These are phyloP conservation scores for Platygyra sinensis DNA, from an alignment of 64 coral and sea anemone genomes.

Conservation along the genomic window DNA sequence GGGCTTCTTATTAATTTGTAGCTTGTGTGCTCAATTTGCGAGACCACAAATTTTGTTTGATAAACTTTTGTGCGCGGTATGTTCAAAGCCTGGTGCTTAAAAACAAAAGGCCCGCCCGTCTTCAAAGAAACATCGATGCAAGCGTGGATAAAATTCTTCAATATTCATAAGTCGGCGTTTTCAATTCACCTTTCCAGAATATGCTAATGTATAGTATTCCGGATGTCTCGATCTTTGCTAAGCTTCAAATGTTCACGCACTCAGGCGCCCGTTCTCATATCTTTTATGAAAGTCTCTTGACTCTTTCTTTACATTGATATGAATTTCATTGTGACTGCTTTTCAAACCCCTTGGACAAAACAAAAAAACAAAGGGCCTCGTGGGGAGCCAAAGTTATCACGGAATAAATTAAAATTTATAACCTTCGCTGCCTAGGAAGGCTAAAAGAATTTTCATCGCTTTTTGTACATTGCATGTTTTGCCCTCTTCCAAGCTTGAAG, in stretches of 20 bases:
- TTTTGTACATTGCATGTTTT: background rate
- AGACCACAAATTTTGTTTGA: background rate
- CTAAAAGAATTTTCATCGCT: background rate
- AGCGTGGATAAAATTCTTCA: constrained; percentile 1
- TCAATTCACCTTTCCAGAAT: background rate
- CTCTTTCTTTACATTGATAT: background rate
- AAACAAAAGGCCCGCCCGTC: background rate
- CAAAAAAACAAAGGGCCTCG: background rate
- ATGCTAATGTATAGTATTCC: background rate
- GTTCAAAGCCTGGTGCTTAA: background rate
- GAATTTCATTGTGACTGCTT: background rate
- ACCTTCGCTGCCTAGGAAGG: background rate
- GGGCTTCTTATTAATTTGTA: background rate
- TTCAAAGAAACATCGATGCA: background rate
- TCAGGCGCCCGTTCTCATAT: background rate
- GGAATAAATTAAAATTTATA: constrained; percentile 23
- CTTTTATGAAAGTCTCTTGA: background rate
- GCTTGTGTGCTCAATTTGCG: constrained; percentile 1
- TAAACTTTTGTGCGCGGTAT: background rate
- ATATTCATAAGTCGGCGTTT: background rate
- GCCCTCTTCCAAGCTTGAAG: background rate
- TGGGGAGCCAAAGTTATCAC: background rate
- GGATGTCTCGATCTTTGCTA: background rate
- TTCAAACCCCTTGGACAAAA: background rate
- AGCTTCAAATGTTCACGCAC: too few species aligned